Percentiles rank a stretch among this genome's conserved stretches.
Evolutionary conservation across 2,797 vertebrate genomes (phyloP).

Genomic region (Mastacembelus armatus): DNA sequence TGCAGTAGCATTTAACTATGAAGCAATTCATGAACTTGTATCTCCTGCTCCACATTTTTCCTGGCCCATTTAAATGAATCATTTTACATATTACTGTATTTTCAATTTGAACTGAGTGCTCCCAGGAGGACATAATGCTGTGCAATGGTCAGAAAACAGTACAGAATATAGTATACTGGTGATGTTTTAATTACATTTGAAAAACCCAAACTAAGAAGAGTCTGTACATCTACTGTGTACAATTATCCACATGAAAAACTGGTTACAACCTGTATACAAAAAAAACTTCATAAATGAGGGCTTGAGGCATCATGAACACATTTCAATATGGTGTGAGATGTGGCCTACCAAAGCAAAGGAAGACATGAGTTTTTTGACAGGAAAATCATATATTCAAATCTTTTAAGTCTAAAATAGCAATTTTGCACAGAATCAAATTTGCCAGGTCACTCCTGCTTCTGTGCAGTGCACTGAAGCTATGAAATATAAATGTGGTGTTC

Average conservation of each 20-base stretch:
- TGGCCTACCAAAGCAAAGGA: constrained; percentile 25
- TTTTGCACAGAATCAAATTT: constrained; percentile 11
- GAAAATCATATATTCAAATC: background rate
- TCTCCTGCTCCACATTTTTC: constrained; percentile 5
- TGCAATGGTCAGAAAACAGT: constrained; percentile 23
- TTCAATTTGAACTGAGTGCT: constrained; percentile 5
- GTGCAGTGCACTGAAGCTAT: constrained; percentile 26
- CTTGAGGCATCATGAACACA: constrained; percentile 19
- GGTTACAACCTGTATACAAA: constrained; percentile 11
- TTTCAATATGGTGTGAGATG: constrained; percentile 5
- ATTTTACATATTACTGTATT: constrained; percentile 35
- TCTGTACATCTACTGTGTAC: constrained; percentile 30
- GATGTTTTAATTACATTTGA: constrained; percentile 38
- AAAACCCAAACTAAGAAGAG: constrained; percentile 36
- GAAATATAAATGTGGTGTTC: constrained; percentile 63
- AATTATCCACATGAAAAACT: constrained; percentile 2
- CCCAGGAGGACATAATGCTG: constrained; percentile 3
- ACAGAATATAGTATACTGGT: constrained; percentile 32
- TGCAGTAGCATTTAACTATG: constrained; percentile 19
- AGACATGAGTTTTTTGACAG: constrained; percentile 27
- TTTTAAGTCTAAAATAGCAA: constrained; percentile 8
- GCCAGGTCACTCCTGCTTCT: constrained; percentile 23
- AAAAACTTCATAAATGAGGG: constrained; percentile 24
- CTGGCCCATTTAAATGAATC: background rate
- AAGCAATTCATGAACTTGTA: constrained; percentile 15